Percentiles rank a stretch among this genome's conserved stretches.
Conservation (phyloP, 2,113 vertebrate species). For the Odobenus rosmarus region DNA sequence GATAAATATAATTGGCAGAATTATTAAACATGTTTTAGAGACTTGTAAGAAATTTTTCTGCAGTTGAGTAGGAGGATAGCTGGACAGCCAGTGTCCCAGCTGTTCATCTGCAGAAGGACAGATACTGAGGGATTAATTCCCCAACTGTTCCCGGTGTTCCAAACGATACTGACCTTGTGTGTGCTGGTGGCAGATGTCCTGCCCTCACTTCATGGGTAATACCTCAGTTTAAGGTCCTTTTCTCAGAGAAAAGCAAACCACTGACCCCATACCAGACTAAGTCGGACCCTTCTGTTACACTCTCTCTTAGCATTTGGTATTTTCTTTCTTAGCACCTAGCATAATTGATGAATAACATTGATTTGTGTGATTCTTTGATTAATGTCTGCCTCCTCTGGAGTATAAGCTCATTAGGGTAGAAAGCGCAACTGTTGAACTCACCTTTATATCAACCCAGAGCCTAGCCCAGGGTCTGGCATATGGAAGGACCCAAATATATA, state of each 20-base stretch:
- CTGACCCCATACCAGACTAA: background rate
- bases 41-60: background rate
- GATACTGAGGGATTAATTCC: background rate
- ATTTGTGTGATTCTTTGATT: background rate
- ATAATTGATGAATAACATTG: background rate
- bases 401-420: background rate
- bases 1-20: background rate
- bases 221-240: slow-evolving; percentile 14
- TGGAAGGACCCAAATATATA: background rate
- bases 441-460: background rate
- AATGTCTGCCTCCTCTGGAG: background rate
- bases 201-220: background rate
- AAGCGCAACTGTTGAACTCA: background rate
- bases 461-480: background rate
- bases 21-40: background rate
- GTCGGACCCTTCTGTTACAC: background rate
- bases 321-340: background rate
- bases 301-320: background rate
- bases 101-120: background rate
- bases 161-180: background rate
- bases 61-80: background rate
- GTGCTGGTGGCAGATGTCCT: background rate
- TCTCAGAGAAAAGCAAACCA: background rate
- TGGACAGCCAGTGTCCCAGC: background rate
- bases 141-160: background rate